Evolutionary conservation across 1,140 invertebrate species (phyloP).

Genomic region (Babylonia areolata): DNA sequence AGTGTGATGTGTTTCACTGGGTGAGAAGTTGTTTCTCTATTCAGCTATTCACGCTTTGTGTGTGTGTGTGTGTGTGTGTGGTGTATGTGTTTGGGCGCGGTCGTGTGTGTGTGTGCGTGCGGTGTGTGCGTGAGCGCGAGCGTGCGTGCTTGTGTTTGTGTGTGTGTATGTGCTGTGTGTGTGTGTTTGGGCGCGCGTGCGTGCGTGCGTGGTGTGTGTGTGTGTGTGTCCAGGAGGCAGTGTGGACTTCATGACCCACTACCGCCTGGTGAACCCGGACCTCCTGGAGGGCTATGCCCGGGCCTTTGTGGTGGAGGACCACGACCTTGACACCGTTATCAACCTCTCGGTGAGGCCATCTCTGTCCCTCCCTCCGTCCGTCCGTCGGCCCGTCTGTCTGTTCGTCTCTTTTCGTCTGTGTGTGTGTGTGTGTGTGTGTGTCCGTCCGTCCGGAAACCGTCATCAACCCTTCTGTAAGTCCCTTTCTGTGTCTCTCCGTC

Average conservation of each 20-base stretch:
- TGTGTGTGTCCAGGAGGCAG: slow-evolving; percentile 55
- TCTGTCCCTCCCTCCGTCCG: too few relatives aligned
- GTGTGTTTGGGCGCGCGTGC: neutral
- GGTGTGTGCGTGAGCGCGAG: neutral
- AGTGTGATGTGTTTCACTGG: too few relatives aligned
- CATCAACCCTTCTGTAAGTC: too few relatives aligned
- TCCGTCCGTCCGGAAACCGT: too few relatives aligned
- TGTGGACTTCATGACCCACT: slow-evolving; percentile 73
- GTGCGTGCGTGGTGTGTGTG: neutral
- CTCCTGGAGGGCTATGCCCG: slow-evolving; percentile 71
- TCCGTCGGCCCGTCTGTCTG: too few relatives aligned
- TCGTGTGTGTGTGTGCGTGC: neutral
- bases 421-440: too few relatives aligned
- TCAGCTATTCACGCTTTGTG: too few relatives aligned
- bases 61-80: slow-evolving; percentile 6
- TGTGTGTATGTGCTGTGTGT: neutral
- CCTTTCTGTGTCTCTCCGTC: too few relatives aligned
- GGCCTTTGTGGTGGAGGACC: slow-evolving; percentile 74
- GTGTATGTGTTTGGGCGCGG: too few relatives aligned
- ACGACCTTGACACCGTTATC: slow-evolving; percentile 70
- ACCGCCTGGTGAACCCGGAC: slow-evolving; percentile 70
- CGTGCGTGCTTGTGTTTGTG: neutral
- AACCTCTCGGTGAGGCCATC: neutral
- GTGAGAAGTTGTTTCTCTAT: too few relatives aligned
- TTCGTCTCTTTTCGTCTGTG: too few relatives aligned